Conservation (phyloP, 64 coral and sea anemone genomes). For the Actinia tenebrosa region DNA sequence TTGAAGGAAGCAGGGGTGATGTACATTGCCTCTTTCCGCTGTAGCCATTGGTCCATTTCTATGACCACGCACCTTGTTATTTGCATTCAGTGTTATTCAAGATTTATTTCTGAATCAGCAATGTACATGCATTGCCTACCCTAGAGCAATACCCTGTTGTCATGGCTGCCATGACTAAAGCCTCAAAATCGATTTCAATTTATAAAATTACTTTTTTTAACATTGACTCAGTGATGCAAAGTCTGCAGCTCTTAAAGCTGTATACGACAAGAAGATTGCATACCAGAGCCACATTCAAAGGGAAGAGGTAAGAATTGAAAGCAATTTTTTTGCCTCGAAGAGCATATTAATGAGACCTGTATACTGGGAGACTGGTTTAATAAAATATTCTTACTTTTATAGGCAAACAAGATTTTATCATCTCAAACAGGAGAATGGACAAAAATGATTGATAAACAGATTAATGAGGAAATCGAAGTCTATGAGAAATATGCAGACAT, state of each 20-base stretch:
- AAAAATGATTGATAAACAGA: conserved; percentile 78
- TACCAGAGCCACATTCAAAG: conserved; percentile 63
- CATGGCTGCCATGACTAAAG: no score
- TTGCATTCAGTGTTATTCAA: no score
- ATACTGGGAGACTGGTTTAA: not conserved
- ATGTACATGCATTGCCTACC: no score
- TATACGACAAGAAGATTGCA: conserved; percentile 65
- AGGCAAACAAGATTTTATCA: conserved; percentile 76
- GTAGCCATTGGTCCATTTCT: not conserved
- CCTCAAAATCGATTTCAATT: no score
- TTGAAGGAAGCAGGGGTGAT: no score
- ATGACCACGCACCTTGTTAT: not conserved
- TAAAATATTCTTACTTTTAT: not conserved
- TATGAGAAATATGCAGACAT: conserved; percentile 70
- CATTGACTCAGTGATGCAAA: conserved; percentile 34
- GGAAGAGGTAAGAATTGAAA: conserved; percentile 59
- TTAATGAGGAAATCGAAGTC: conserved; percentile 57
- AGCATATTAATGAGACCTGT: not conserved
- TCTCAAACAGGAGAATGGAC: conserved; percentile 83
- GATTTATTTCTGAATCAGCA: no score
- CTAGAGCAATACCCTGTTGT: no score
- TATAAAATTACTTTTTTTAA: not conserved
- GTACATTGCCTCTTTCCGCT: no score
- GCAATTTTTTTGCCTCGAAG: no score
- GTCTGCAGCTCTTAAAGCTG: conserved; percentile 40